phyloP scores from a whole-genome alignment of 2,113 vertebrate genomes.

The Myxocyprinus asiaticus region DNA sequence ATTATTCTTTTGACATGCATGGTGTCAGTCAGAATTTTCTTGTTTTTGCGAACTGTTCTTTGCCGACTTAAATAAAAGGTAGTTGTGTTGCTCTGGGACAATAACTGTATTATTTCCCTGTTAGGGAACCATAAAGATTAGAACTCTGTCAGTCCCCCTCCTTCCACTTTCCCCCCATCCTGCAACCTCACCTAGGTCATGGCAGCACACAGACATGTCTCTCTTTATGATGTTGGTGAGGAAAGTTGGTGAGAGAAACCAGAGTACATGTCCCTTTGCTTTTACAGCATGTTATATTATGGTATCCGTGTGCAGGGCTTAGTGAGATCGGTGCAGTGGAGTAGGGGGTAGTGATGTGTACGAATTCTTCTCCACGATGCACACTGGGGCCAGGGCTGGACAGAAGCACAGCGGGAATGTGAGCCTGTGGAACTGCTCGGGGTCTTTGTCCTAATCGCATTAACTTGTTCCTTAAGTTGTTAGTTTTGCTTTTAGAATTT shows the following conservation, averaged over 20 bases:
- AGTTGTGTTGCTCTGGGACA: constrained; percentile 83
- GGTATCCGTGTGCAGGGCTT: constrained; percentile 23
- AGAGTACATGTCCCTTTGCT: constrained; percentile 17
- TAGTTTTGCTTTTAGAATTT: no score
- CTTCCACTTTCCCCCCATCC: background rate
- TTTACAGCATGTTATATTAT: constrained; percentile 42
- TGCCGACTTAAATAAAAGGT: constrained; percentile 63
- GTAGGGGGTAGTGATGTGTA: background rate
- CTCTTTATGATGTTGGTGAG: constrained; percentile 29
- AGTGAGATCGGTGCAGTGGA: constrained; percentile 15
- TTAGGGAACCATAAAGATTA: constrained; percentile 75
- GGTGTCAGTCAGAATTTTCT: constrained; percentile 73
- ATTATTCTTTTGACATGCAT: constrained; percentile 64
- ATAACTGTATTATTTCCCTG: constrained; percentile 86
- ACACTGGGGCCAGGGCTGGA: constrained; percentile 10
- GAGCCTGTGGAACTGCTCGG: constrained; percentile 5
- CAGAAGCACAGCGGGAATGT: constrained; percentile 39
- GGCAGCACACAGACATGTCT: background rate
- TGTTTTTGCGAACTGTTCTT: no score
- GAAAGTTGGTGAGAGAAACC: constrained; percentile 39
- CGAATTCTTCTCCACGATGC: constrained; percentile 32
- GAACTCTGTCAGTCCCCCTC: constrained; percentile 15
- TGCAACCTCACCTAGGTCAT: constrained; percentile 26
- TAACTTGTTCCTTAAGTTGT: background rate
- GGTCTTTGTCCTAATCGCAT: background rate